phyloP scores from a whole-genome alignment of 37 sponge, comb jelly and placozoan species.

The Halisarca cf. caerulea region DNA sequence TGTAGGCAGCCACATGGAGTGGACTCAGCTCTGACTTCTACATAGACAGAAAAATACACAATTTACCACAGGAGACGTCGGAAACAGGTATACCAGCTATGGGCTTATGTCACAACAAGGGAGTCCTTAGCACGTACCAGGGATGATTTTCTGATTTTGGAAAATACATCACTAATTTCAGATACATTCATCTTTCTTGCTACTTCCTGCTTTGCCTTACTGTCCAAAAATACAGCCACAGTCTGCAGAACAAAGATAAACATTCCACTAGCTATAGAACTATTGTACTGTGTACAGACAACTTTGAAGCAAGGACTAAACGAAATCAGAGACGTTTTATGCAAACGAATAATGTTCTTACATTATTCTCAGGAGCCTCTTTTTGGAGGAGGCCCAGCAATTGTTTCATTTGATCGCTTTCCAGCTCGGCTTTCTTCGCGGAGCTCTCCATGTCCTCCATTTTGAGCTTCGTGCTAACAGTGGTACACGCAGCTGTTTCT shows the following conservation, averaged over 20 bases:
- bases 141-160: not conserved
- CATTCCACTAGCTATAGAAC: too few species aligned
- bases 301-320: too few species aligned
- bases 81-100: too few species aligned
- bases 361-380: too few species aligned
- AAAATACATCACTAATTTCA: not conserved
- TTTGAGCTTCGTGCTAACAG: not conserved
- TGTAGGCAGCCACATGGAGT: conserved; percentile 64
- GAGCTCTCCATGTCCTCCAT: conserved; percentile 28
- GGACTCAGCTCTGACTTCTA: conserved; percentile 42
- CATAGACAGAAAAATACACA: not conserved
- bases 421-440: not conserved
- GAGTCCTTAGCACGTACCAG: not conserved
- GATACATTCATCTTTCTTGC: not conserved
- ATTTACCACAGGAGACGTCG: not conserved
- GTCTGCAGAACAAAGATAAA: not conserved
- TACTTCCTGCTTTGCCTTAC: not conserved
- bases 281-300: too few species aligned
- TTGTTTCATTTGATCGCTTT: not conserved
- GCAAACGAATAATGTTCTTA: too few species aligned
- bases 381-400: not conserved
- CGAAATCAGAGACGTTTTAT: too few species aligned
- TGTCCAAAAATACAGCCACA: not conserved
- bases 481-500: conserved; percentile 5
- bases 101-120: too few species aligned